Conservation (phyloP, 2,888 invertebrate genomes). For the Dolichomitus sp. region DNA sequence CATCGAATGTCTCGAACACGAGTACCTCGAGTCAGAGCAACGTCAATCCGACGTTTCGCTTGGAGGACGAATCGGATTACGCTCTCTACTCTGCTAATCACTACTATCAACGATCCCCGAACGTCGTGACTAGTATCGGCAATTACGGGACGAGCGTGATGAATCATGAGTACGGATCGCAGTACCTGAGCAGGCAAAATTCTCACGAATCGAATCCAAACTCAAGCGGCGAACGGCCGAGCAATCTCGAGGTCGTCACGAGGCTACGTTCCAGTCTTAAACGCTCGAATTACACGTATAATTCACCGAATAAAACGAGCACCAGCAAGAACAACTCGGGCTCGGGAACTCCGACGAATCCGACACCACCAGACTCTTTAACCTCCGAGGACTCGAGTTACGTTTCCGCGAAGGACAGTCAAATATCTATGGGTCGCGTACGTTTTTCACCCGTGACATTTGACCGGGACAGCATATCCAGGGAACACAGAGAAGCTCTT, state of each 20-base stretch:
- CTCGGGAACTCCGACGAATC: constrained; percentile 92
- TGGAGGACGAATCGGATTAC: constrained; percentile 88
- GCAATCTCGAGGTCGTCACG: constrained; percentile 90
- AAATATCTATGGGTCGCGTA: constrained; percentile 85
- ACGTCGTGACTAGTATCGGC: constrained; percentile 73
- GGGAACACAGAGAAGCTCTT: constrained; percentile 84
- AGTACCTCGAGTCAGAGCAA: constrained; percentile 88
- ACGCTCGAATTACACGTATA: constrained; percentile 89
- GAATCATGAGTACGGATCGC: constrained; percentile 82
- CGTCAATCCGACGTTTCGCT: constrained; percentile 89
- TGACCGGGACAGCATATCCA: constrained; percentile 77
- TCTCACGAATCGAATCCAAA: constrained; percentile 86
- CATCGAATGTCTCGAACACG: constrained; percentile 87
- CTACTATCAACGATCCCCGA: constrained; percentile 85
- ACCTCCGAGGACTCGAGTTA: constrained; percentile 96
- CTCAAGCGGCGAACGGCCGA: constrained; percentile 87
- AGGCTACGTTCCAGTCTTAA: constrained; percentile 93
- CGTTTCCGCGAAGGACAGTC: constrained; percentile 93
- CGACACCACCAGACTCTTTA: constrained; percentile 94
- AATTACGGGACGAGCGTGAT: constrained; percentile 75
- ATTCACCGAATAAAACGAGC: constrained; percentile 87
- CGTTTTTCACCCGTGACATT: constrained; percentile 84
- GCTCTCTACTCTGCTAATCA: constrained; percentile 85
- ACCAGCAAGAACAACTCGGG: constrained; percentile 89
- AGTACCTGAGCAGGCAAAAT: constrained; percentile 85